These are phyloP conservation scores for Drosophila mauritiana DNA, from an alignment of 1,140 invertebrate genomes.

Conservation along the genomic window DNA sequence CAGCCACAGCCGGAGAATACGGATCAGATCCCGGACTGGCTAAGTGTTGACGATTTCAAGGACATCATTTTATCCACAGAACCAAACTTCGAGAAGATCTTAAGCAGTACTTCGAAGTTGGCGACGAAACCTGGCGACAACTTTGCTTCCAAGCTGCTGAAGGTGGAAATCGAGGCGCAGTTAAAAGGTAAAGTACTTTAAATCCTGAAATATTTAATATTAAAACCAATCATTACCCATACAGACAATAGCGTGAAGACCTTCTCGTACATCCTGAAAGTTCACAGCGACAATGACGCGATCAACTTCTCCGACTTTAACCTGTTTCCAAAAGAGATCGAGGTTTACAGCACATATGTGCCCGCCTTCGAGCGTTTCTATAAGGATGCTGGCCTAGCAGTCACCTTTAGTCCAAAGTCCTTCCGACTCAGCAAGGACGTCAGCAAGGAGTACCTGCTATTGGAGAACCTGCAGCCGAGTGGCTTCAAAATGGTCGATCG, in stretches of 20 bases:
- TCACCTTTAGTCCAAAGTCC: constrained; percentile 47
- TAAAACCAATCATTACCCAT: background rate
- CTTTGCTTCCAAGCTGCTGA: constrained; percentile 31
- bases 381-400: constrained; percentile 18
- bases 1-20: background rate
- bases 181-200: constrained; percentile 23
- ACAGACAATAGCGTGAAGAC: constrained; percentile 35
- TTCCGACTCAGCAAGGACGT: constrained; percentile 33
- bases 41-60: constrained; percentile 31
- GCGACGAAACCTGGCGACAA: constrained; percentile 59
- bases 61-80: constrained; percentile 34
- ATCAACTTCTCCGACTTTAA: constrained; percentile 30
- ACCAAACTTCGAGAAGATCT: constrained; percentile 47
- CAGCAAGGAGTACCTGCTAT: constrained; percentile 28
- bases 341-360: constrained; percentile 43
- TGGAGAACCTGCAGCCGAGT: constrained; percentile 29
- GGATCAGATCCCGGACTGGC: constrained; percentile 33
- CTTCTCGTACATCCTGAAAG: constrained; percentile 44
- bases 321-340: constrained; percentile 49
- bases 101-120: constrained; percentile 7
- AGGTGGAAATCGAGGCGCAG: constrained; percentile 44
- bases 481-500: constrained; percentile 52
- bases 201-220: background rate
- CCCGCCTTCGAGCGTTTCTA: constrained; percentile 49
- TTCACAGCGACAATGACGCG: background rate